These are phyloP conservation scores for Cuniculus paca DNA, from an alignment of 2,797 vertebrate species.

Conservation along the genomic window DNA sequence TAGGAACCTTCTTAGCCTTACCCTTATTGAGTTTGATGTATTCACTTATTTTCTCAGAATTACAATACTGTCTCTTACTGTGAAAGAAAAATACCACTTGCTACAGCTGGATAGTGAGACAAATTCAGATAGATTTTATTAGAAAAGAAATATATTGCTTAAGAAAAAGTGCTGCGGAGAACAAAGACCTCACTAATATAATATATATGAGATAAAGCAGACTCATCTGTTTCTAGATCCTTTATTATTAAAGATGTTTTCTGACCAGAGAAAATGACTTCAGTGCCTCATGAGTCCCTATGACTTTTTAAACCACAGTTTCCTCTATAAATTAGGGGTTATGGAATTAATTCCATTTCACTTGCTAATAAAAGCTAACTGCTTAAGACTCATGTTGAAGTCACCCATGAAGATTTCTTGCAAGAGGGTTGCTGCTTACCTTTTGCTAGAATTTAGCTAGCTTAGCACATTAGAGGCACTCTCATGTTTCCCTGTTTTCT, in stretches of 20 bases:
- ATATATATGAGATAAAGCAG: not conserved
- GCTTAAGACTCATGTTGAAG: conserved; percentile 25
- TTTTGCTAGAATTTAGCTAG: conserved; percentile 46
- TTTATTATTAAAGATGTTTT: conserved; percentile 62
- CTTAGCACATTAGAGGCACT: not conserved
- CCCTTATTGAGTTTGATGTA: not conserved
- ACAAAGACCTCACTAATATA: not conserved
- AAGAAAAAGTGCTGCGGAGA: not conserved
- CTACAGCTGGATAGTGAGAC: not conserved
- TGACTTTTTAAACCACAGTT: conserved; percentile 34
- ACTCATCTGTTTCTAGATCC: not conserved
- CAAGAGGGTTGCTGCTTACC: conserved; percentile 10
- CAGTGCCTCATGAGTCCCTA: not conserved
- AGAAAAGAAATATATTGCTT: conserved; percentile 24
- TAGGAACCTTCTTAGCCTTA: not conserved
- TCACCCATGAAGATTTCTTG: conserved; percentile 46
- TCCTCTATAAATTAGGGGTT: conserved; percentile 36
- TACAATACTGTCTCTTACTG: conserved; percentile 32
- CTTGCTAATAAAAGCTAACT: conserved; percentile 42
- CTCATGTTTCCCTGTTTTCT: conserved; percentile 15
- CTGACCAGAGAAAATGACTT: not conserved
- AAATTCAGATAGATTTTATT: conserved; percentile 52
- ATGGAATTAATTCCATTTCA: conserved; percentile 60
- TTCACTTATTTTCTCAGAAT: conserved; percentile 51
- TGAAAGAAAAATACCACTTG: not conserved